Conservation (phyloP, 1,140 invertebrate genomes). For the Drosophila busckii region DNA sequence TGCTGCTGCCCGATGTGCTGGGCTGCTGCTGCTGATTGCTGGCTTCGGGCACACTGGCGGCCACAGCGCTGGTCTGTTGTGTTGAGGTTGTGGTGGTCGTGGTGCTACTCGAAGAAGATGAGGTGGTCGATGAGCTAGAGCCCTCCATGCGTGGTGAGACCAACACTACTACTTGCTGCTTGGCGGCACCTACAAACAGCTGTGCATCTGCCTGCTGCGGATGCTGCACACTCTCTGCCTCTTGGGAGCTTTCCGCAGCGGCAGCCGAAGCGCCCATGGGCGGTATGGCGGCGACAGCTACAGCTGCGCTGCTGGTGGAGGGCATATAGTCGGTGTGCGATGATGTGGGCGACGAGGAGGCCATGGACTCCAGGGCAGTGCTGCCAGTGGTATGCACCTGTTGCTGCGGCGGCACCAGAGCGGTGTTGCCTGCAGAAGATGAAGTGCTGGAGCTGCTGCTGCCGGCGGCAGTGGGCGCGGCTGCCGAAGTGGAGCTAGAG, state of each 20-base stretch:
- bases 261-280: slow-evolving; percentile 78
- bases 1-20: slow-evolving; percentile 71
- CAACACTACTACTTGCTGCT: slow-evolving; percentile 85
- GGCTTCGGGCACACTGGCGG: slow-evolving; percentile 76
- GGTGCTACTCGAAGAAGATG: slow-evolving; percentile 17
- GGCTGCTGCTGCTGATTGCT: slow-evolving; percentile 78
- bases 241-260: slow-evolving; percentile 74
- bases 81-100: slow-evolving; percentile 50
- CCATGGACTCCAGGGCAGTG: slow-evolving; percentile 80
- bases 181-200: slow-evolving; percentile 79
- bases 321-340: slow-evolving; percentile 86
- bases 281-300: slow-evolving; percentile 79
- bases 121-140: slow-evolving; percentile 48
- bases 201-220: slow-evolving; percentile 69
- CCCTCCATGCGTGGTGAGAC: slow-evolving; percentile 86
- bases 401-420: slow-evolving; percentile 83
- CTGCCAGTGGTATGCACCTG: slow-evolving; percentile 82
- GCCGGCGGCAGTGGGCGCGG: slow-evolving; percentile 32
- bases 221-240: slow-evolving; percentile 76
- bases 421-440: slow-evolving; percentile 79
- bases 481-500: slow-evolving; percentile 55
- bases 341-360: slow-evolving; percentile 81
- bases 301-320: slow-evolving; percentile 83
- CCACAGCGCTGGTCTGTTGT: slow-evolving; percentile 56
- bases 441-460: slow-evolving; percentile 39